A percentile compares a stretch with the other conserved stretches of the same genome.
These are phyloP conservation scores for Percina caprodes DNA, from an alignment of 2,113 vertebrate species.

Conservation along the genomic window DNA sequence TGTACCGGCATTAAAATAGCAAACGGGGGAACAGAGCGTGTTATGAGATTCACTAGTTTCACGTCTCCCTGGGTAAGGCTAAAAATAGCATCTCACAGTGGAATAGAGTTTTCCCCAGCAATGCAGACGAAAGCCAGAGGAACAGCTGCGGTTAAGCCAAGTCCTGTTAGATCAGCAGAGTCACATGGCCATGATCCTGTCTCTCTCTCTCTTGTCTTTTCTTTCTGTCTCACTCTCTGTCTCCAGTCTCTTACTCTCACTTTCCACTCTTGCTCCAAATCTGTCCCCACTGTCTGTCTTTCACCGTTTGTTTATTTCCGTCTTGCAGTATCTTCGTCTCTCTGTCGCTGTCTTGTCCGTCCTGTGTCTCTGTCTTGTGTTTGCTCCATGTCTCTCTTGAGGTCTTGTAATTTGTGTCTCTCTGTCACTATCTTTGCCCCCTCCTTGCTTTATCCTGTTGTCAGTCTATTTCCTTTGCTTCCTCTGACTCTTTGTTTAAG, in stretches of 20 bases:
- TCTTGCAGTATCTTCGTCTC: constrained; percentile 31
- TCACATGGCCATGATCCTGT: constrained; percentile 65
- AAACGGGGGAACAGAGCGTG: constrained; percentile 66
- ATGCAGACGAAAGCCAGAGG: constrained; percentile 77
- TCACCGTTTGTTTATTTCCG: constrained; percentile 43
- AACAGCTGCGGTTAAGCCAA: constrained; percentile 86
- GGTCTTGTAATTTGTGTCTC: constrained; percentile 54
- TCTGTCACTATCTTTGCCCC: constrained; percentile 38
- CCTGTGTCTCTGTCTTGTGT: constrained; percentile 11
- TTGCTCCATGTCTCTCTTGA: constrained; percentile 44
- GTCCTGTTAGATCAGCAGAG: constrained; percentile 78
- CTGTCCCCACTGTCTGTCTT: constrained; percentile 31
- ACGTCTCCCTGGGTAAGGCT: constrained; percentile 75
- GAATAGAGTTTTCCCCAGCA: constrained; percentile 83
- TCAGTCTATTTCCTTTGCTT: constrained; percentile 22
- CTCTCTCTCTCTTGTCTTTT: constrained; percentile 42
- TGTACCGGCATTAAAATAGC: constrained; percentile 79
- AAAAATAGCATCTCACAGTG: constrained; percentile 81
- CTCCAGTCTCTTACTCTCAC: constrained; percentile 34
- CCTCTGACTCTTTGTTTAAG: constrained; percentile 28
- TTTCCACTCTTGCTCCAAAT: constrained; percentile 30
- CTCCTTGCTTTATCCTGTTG: constrained; percentile 21
- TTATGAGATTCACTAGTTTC: constrained; percentile 76
- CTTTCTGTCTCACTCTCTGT: constrained; percentile 36
- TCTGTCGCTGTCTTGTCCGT: constrained; percentile 2